Evolutionary conservation across 1,140 invertebrate species (phyloP), one percentile per base, ranked within the genome.

Genomic region (Cataglyphis hispanica): DNA sequence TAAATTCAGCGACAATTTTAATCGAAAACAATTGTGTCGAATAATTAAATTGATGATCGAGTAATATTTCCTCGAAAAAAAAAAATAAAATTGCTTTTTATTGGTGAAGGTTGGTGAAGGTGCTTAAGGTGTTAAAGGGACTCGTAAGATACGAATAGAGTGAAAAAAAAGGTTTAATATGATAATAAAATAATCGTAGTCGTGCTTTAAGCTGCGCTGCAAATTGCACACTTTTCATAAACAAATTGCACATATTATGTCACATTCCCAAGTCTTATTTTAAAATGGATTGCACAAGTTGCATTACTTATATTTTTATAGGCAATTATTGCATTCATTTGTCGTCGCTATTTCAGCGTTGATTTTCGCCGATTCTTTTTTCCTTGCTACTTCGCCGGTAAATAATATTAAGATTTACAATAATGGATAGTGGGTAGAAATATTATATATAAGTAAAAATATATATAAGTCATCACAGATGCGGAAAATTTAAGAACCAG

Each of bases 331-430:
- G 7, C 13, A 37, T 58, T 81, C 4, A 66, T 43, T 78, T 5
- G n/a, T 61, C 31, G 3, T 46, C 11, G 7, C 6, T 27, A 27
- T 86, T 81, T 43, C 16, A 11, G 1, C 5, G 40, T 70, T 50
- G 31, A 37, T 46, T 81, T 22, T 80, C 22, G 84, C 61, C 50
- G 11, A 27, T 37, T 37, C 56, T 75, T 75, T 50, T 88, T 72
- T 37, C 58, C 50, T 86, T 46, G 53, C 60, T 88, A 76, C 53
- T 76, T 85, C 27, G 1, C 31, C 50, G 56, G 64, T 7, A 0
- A 34, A 25, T 66, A 27, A 0, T 11, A 16, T 69, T 56, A 69
- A 80, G 63, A 85, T 46, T 22, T 16, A 13, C 31, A 67, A 50
- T 25, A 77, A 85, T 76, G 53, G 37, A 70, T 83, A 6, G 34